These are phyloP conservation scores for Lingula anatina DNA, from an alignment of 2,888 invertebrate species.

Conservation along the genomic window DNA sequence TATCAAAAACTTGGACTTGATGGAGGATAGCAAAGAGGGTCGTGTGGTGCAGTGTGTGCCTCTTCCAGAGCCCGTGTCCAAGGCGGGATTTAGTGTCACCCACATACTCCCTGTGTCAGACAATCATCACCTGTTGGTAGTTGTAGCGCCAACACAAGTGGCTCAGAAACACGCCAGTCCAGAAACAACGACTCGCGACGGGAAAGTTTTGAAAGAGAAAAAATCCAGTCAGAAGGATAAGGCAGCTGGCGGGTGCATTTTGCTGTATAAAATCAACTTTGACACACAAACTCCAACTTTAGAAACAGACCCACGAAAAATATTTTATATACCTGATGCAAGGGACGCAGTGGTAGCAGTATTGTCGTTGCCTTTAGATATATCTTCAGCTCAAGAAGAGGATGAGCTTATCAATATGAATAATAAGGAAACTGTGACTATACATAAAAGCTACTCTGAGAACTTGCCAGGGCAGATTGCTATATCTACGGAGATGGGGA, in stretches of 20 bases:
- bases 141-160: conserved; percentile 23
- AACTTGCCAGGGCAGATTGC: conserved; percentile 58
- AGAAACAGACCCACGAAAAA: too few relatives aligned
- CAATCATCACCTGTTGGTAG: conserved; percentile 62
- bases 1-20: too few relatives aligned
- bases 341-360: too few relatives aligned
- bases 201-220: not conserved
- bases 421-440: too few relatives aligned
- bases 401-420: too few relatives aligned
- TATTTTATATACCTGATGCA: too few relatives aligned
- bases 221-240: not conserved
- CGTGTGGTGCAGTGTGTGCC: conserved; percentile 41
- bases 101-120: conserved; percentile 68
- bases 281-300: too few relatives aligned
- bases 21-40: conserved; percentile 17
- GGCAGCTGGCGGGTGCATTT: conserved; percentile 51
- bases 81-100: conserved; percentile 58
- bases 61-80: conserved; percentile 28
- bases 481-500: conserved; percentile 72
- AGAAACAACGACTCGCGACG: not conserved
- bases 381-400: conserved; percentile 25
- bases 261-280: conserved; percentile 60
- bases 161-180: conserved; percentile 8
- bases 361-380: conserved; percentile 37
- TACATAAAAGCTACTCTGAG: too few relatives aligned